Conservation (phyloP, 2,113 vertebrate species). For the Myotis brandtii region DNA sequence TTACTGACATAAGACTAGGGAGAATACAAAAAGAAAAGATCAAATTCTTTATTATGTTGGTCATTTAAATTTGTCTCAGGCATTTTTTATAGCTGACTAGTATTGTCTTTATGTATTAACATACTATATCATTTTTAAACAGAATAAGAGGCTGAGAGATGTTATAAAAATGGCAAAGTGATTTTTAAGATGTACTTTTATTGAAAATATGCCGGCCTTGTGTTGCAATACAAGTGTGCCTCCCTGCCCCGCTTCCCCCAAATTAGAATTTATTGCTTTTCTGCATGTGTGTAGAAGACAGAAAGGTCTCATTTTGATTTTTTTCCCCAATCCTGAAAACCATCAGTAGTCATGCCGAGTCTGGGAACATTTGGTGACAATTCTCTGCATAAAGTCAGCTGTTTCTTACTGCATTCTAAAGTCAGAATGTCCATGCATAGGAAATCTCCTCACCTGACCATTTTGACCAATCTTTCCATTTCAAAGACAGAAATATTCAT, state of each 20-base stretch:
- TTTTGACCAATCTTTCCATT: conserved; percentile 43
- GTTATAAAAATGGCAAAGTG: neutral
- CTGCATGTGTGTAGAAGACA: conserved; percentile 22
- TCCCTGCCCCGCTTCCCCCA: rapidly evolving
- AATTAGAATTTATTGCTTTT: conserved; percentile 38
- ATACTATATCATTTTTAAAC: neutral
- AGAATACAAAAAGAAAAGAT: conserved; percentile 72
- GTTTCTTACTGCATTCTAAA: neutral
- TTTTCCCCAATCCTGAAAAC: neutral
- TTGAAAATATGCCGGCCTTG: neutral
- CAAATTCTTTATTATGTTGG: conserved; percentile 68
- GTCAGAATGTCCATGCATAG: neutral
- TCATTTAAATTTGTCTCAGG: conserved; percentile 67
- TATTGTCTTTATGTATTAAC: conserved; percentile 62
- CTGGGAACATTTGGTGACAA: neutral
- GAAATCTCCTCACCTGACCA: neutral
- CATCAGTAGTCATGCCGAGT: neutral
- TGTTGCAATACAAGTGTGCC: neutral
- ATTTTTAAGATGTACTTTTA: neutral
- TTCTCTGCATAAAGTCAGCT: conserved; percentile 41
- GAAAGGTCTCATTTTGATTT: conserved; percentile 48
- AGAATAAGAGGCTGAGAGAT: neutral
- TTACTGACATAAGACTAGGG: conserved; percentile 81
- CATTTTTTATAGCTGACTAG: conserved; percentile 33
- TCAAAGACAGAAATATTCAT: conserved; percentile 11